Base-by-base conservation (phyloP, 1,140 invertebrate species). In the Solenopsis fugax region DNA sequence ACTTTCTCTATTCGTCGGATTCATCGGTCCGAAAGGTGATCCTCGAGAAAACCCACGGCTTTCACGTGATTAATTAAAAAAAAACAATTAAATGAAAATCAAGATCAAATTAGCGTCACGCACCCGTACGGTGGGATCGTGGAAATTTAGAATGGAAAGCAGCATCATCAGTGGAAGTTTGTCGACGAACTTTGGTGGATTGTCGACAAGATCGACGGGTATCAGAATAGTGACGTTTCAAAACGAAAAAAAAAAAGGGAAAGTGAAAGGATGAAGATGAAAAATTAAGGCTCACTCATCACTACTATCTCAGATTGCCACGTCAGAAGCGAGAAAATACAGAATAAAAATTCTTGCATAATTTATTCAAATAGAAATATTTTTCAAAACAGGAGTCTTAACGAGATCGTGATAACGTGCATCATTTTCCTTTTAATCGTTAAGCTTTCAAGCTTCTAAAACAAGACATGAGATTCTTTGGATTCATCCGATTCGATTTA, bases 1-100 rank as follows among this genome's bases (percentile, higher is more conserved):
- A 82, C 76, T 78, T 78, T 78, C 60, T 78, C 76, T 78, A 4
- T 65, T 78, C 24, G 10, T 64, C 18, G 16, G 4, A 4, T 58
- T 21, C n/a, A 6, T 29, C 2, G 6, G 5, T 64, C 24, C 1
- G 37, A 78, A 78, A 64, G 16, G 9, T 16, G 16, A 65, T n/a
- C 18, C 16, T 3, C 6, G 18, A 13, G 16, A 50, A 37, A 78
- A 62, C 5, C 16, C 9, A 37, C 18, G 41, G 34, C 76, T 78
- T 78, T 78, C 76, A 37, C 45, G 1, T 24, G 5, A 69, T 52
- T 18, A 62, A 54, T 76, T 69, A 13, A 65, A 86, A 52, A 45
- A 52, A 45, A 52, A 71, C 1, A 13, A 50, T 60, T 10, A 3
- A 21, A 62, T 77, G 0, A 16, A 67, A 78, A 45, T 24, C 0